These are phyloP conservation scores for Amiota minor DNA, from an alignment of 2,888 invertebrate genomes.

Conservation along the genomic window DNA sequence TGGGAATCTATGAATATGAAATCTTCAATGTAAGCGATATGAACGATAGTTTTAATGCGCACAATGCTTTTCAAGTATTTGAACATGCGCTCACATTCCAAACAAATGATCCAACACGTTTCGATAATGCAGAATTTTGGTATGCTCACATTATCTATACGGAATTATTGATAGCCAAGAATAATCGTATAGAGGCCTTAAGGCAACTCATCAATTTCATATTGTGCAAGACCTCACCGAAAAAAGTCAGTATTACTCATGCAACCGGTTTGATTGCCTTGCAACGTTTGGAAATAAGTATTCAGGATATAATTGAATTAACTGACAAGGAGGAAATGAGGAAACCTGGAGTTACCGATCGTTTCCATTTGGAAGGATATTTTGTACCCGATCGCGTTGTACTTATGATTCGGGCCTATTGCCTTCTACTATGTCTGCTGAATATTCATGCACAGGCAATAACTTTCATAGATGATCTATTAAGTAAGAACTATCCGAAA, in stretches of 20 bases:
- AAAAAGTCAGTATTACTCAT: not conserved
- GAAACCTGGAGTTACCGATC: not conserved
- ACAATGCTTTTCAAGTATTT: conserved; percentile 68
- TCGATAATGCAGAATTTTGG: conserved; percentile 54
- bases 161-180: conserved; percentile 59
- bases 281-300: conserved; percentile 28
- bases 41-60: conserved; percentile 56
- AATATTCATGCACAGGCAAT: conserved; percentile 55
- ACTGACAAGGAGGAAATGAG: not conserved
- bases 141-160: conserved; percentile 61
- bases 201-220: too few species aligned
- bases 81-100: conserved; percentile 72
- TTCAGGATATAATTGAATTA: not conserved
- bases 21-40: conserved; percentile 58
- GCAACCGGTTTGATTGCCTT: conserved; percentile 26
- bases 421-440: conserved; percentile 55
- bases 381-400: conserved; percentile 64
- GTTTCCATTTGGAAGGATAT: conserved; percentile 66
- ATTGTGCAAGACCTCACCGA: too few species aligned
- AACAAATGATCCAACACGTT: conserved; percentile 34
- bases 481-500: conserved; percentile 39
- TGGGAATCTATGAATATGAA: conserved; percentile 78
- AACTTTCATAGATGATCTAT: conserved; percentile 51
- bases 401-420: conserved; percentile 58
- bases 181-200: conserved; percentile 42